A percentile compares a stretch with the other conserved stretches of the same genome.
These are phyloP conservation scores for Cavia aperea DNA, from an alignment of 2,113 vertebrate species.

Conservation along the genomic window DNA sequence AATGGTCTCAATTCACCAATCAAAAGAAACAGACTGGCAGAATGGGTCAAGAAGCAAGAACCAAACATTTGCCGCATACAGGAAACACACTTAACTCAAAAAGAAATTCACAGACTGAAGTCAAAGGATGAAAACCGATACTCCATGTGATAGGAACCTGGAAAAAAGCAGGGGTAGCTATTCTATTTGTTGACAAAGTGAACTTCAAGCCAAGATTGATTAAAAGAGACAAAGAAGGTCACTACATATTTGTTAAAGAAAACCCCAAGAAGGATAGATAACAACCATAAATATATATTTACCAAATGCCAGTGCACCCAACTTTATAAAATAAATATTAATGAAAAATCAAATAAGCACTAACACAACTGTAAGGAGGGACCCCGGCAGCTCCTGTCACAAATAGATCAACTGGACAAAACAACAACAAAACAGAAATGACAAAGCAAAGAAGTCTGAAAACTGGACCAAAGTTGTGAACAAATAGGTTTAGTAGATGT, in stretches of 20 bases:
- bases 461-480: not conserved
- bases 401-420: not conserved
- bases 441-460: not conserved
- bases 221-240: not conserved
- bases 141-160: not conserved
- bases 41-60: not conserved
- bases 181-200: not conserved
- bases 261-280: not conserved
- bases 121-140: not conserved
- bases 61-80: not conserved
- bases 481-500: not conserved
- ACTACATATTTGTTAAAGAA: not conserved
- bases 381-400: not conserved
- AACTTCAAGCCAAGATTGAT: not conserved
- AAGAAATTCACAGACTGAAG: not conserved
- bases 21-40: not conserved
- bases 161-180: not conserved
- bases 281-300: not conserved
- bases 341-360: not conserved
- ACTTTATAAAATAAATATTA: not conserved
- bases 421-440: not conserved
- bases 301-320: not conserved
- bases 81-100: not conserved
- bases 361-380: not conserved
- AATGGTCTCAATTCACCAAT: not conserved